Base-by-base conservation (phyloP, 2,888 invertebrate genomes). In the Aphidoletes aphidimyza region DNA sequence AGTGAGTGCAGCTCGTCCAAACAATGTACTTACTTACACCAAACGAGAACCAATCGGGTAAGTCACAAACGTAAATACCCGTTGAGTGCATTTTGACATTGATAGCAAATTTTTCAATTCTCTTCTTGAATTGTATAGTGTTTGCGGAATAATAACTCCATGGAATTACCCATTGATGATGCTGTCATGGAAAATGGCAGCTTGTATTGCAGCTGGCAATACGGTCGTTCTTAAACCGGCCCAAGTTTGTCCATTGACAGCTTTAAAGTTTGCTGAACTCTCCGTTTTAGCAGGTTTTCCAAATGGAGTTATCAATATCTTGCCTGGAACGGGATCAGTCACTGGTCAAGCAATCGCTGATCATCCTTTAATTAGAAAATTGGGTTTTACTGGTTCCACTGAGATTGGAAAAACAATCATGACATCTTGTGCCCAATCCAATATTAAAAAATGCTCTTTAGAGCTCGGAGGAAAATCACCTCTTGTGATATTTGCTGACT, bases 91-190 rank as follows among this genome's bases (percentile, higher is more conserved):
- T 47, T 47, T 11, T 47, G 17, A 14, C 2, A 2, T 9, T 47
- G 6, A 47, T n/a, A 47, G 6, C 47, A 17, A 9, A 11, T 47
- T 26, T 14, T 85, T 49, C 30, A 81, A 84, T 83, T 83, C 84
- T 83, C 86, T 86, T 39, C 17, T 17, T 78, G 1, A 19, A 36
- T 22, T 59, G 30, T 89, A 84, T 87, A 94, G 97, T 0, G 98
- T 98, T 2, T 97, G 97, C 88, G 98, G 95, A 0, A 91, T 98
- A 22, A 93, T 98, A 22, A 98, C 98, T 0, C 98, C 98, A 0
- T 99, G 98, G 98, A 98, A 98, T 90, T 99, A 98, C 89, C 98
- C 98, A 0, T 91, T 99, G 14, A 98, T 99, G 98, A 99, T 98
- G 98, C 90, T 98, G 17, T 96, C 97, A 0, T 98, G 98, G 98